phyloP scores from a whole-genome alignment of 1,140 invertebrate genomes.

The Drosophila melanica region DNA sequence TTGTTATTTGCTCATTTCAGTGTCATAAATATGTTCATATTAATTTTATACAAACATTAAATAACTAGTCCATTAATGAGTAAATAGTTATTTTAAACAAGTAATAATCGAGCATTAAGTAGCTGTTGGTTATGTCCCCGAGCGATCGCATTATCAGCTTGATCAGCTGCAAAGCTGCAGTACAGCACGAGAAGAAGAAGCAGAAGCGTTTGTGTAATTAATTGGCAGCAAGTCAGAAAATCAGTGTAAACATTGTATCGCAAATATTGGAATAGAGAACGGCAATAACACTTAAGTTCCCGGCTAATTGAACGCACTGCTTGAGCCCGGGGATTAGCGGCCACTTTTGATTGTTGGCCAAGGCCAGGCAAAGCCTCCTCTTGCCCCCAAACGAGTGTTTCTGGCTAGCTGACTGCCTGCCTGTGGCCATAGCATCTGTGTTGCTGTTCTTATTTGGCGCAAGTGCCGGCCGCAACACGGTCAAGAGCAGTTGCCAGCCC shows the following conservation, averaged over 20 bases:
- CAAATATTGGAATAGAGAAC: conserved; percentile 4
- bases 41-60: no score
- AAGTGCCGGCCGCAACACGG: conserved; percentile 51
- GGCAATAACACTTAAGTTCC: conserved; percentile 11
- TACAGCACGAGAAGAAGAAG: background rate
- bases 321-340: background rate
- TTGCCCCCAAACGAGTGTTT: background rate
- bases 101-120: conserved; percentile 1
- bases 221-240: conserved; percentile 61
- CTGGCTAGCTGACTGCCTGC: background rate
- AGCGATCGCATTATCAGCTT: conserved; percentile 3
- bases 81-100: background rate
- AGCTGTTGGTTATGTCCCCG: background rate
- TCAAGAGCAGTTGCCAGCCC: conserved; percentile 62
- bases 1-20: no score
- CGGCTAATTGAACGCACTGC: background rate
- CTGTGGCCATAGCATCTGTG: conserved; percentile 10
- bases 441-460: conserved; percentile 60
- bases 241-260: conserved; percentile 54
- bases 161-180: background rate
- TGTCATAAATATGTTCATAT: no score
- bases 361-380: conserved; percentile 3
- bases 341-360: conserved; percentile 14
- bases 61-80: background rate
- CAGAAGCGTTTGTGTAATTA: conserved; percentile 43